These are phyloP conservation scores for Drosophila emarginata DNA, from an alignment of 2,888 invertebrate species.

Conservation along the genomic window DNA sequence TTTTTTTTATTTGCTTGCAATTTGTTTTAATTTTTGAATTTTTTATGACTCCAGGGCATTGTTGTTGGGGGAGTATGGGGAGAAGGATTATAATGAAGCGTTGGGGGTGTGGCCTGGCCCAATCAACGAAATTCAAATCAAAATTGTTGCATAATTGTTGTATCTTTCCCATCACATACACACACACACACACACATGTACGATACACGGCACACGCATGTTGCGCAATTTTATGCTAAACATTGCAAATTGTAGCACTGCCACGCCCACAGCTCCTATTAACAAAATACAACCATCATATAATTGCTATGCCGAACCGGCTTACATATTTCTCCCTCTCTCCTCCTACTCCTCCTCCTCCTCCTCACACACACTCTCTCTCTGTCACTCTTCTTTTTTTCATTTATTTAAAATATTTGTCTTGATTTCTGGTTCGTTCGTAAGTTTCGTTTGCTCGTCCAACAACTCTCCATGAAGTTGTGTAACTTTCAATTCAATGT, in stretches of 20 bases:
- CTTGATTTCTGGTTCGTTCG: slow-evolving; percentile 55
- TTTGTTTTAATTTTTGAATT: slow-evolving; percentile 57
- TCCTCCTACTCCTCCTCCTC: background rate
- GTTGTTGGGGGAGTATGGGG: slow-evolving; percentile 1
- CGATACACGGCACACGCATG: slow-evolving; percentile 49
- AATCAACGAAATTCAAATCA: slow-evolving; percentile 20
- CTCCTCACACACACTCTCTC: slow-evolving; percentile 5
- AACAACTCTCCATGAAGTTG: slow-evolving; percentile 45
- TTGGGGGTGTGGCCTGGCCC: slow-evolving; percentile 34
- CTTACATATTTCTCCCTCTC: slow-evolving; percentile 21
- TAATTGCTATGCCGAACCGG: slow-evolving; percentile 70
- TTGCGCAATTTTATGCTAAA: slow-evolving; percentile 75
- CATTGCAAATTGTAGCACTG: slow-evolving; percentile 63
- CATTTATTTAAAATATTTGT: slow-evolving; percentile 55
- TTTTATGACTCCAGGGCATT: slow-evolving; percentile 25
- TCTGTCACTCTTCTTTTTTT: background rate
- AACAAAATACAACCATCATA: slow-evolving; percentile 30
- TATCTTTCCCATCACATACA: slow-evolving; percentile 14
- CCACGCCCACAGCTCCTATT: slow-evolving; percentile 55
- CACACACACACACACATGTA: background rate
- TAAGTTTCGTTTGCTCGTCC: slow-evolving; percentile 22
- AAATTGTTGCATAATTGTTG: slow-evolving; percentile 63
- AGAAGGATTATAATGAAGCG: background rate
- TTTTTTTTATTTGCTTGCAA: slow-evolving; percentile 35
- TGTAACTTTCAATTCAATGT: slow-evolving; percentile 76